These are phyloP conservation scores for Orthosia incerta DNA, from an alignment of 2,888 invertebrate species.

Conservation along the genomic window DNA sequence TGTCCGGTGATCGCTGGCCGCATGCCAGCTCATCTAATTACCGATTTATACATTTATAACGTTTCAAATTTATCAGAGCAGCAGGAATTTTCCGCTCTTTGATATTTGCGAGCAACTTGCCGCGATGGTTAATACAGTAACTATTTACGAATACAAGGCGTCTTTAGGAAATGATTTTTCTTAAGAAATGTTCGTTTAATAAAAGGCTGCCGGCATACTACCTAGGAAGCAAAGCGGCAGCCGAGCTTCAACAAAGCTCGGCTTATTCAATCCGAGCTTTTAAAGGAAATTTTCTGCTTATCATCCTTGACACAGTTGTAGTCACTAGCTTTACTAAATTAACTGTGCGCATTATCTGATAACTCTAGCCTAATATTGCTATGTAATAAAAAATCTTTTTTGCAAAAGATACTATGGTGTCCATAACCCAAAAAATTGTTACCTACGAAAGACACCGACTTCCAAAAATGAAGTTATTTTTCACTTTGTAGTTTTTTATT, in stretches of 20 bases:
- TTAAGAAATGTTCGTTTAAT: conserved; percentile 69
- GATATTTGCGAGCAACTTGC: conserved; percentile 27
- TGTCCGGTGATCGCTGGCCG: conserved; percentile 72
- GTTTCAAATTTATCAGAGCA: conserved; percentile 25
- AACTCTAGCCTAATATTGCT: conserved; percentile 6
- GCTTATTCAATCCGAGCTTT: conserved; percentile 72
- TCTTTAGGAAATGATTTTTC: conserved; percentile 55
- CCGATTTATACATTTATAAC: conserved; percentile 47
- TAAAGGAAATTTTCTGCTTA: conserved; percentile 82
- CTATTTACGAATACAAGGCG: conserved; percentile 13
- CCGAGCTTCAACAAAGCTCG: conserved; percentile 57
- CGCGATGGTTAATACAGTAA: conserved; percentile 32
- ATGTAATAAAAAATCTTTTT: too few species aligned
- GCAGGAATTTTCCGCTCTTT: conserved; percentile 23
- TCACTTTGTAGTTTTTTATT: too few species aligned
- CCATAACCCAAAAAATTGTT: too few species aligned
- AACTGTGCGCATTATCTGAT: conserved; percentile 2
- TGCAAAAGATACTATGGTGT: too few species aligned
- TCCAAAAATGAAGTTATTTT: too few species aligned
- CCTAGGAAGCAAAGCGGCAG: conserved; percentile 18
- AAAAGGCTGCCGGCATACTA: conserved; percentile 49
- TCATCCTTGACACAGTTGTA: conserved; percentile 81
- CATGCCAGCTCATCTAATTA: conserved; percentile 73
- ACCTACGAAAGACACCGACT: too few species aligned
- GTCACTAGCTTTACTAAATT: conserved; percentile 52